phyloP scores from a whole-genome alignment of 2,888 invertebrate genomes.

The Schizotus pectinicornis region DNA sequence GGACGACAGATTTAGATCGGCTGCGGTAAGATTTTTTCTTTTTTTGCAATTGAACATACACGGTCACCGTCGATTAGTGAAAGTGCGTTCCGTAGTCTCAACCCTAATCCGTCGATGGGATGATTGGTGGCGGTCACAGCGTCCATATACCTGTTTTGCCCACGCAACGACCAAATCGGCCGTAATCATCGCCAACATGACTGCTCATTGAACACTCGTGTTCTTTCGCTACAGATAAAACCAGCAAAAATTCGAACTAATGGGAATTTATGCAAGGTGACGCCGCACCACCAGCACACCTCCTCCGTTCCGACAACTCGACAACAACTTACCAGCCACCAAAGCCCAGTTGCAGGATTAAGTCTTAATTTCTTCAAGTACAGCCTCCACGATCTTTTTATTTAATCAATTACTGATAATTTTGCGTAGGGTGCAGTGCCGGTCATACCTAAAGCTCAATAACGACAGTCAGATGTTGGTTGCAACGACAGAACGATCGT shows the following conservation, averaged over 20 bases:
- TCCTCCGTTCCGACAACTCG: too few species aligned
- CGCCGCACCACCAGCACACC: constrained; percentile 4
- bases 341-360: too few species aligned
- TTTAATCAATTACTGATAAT: too few species aligned
- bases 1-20: not conserved
- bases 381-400: too few species aligned
- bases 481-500: constrained; percentile 16
- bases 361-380: too few species aligned
- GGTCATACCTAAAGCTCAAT: not conserved
- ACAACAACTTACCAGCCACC: too few species aligned
- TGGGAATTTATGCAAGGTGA: constrained; percentile 53
- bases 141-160: constrained; percentile 43
- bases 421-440: too few species aligned
- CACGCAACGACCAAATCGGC: constrained; percentile 47
- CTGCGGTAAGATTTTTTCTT: constrained; percentile 1
- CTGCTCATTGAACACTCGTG: constrained; percentile 55
- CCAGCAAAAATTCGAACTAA: constrained; percentile 52
- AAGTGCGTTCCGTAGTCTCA: constrained; percentile 21
- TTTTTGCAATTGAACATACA: not conserved
- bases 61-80: constrained; percentile 19
- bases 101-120: not conserved
- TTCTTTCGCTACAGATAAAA: constrained; percentile 51
- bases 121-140: constrained; percentile 20
- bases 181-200: constrained; percentile 53
- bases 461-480: not conserved